Conservation (phyloP, 1,140 invertebrate species). For the Hetaerina americana region DNA sequence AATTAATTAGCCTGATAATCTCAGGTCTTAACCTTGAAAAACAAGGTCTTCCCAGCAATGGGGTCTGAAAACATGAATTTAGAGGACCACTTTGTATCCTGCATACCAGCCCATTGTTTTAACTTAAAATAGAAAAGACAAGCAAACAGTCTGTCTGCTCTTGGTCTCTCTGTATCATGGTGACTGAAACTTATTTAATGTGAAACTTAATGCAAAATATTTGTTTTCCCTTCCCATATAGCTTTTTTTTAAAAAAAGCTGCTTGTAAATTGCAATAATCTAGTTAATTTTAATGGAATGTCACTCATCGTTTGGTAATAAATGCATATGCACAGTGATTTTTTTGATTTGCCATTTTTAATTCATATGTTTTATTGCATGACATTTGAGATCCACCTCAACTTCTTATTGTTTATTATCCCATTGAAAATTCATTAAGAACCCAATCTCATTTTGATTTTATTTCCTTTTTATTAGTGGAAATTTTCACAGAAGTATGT, state of each 20-base stretch:
- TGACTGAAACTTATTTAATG: not conserved
- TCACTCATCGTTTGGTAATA: not conserved
- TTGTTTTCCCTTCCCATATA: not conserved
- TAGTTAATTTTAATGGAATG: slow-evolving; percentile 1
- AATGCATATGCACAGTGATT: not conserved
- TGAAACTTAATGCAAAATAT: not conserved
- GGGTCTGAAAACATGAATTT: not conserved
- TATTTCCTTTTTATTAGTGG: not conserved
- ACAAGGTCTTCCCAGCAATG: not conserved
- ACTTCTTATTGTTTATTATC: not conserved
- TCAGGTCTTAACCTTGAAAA: not conserved
- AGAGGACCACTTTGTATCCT: not conserved
- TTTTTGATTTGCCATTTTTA: not conserved
- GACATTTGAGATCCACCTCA: not conserved
- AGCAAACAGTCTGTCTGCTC: not conserved
- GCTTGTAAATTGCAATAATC: not conserved
- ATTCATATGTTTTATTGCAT: not conserved
- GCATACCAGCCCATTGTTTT: not conserved
- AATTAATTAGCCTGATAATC: not conserved
- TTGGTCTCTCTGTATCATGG: not conserved
- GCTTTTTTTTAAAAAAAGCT: not conserved
- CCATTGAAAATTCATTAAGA: not conserved
- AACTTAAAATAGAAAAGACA: not conserved
- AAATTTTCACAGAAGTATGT: not conserved
- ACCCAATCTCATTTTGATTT: not conserved